Percentiles rank a stretch among this genome's conserved stretches.
Conservation (phyloP, 2,888 invertebrate species). For the Dione vanillae region DNA sequence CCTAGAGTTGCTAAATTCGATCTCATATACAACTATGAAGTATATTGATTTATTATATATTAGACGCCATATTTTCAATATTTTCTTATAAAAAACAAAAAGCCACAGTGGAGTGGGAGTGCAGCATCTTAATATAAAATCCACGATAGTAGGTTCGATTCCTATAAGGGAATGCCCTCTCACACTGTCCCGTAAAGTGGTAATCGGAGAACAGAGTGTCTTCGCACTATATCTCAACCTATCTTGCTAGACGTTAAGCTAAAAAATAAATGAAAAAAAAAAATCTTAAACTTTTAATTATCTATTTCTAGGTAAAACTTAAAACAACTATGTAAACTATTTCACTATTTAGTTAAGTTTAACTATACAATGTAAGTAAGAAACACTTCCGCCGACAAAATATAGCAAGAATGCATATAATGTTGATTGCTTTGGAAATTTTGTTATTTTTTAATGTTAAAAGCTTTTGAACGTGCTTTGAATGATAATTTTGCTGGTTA, state of each 20-base stretch:
- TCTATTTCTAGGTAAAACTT: not conserved
- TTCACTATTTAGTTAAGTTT: constrained; percentile 13
- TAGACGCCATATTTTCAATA: too few species aligned
- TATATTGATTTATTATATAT: too few species aligned
- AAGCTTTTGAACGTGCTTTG: not conserved
- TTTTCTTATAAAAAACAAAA: too few species aligned
- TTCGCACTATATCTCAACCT: too few species aligned
- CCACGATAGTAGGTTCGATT: not conserved
- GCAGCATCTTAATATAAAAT: not conserved
- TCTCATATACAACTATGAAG: not conserved
- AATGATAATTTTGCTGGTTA: not conserved
- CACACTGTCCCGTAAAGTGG: too few species aligned
- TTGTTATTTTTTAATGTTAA: not conserved
- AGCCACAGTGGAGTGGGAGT: too few species aligned
- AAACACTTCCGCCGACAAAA: not conserved
- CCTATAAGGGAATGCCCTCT: not conserved
- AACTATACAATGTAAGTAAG: not conserved
- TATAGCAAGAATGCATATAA: constrained; percentile 12
- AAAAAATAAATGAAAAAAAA: too few species aligned
- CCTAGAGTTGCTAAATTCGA: not conserved
- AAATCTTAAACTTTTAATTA: too few species aligned
- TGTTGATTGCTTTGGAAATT: constrained; percentile 5
- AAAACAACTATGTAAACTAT: constrained; percentile 10
- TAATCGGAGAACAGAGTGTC: not conserved
- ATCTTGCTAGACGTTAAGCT: too few species aligned